Percentiles rank a stretch among this genome's conserved stretches.
Evolutionary conservation across 2,113 vertebrate species (phyloP).

Genomic region (Haliaeetus leucogaster): DNA sequence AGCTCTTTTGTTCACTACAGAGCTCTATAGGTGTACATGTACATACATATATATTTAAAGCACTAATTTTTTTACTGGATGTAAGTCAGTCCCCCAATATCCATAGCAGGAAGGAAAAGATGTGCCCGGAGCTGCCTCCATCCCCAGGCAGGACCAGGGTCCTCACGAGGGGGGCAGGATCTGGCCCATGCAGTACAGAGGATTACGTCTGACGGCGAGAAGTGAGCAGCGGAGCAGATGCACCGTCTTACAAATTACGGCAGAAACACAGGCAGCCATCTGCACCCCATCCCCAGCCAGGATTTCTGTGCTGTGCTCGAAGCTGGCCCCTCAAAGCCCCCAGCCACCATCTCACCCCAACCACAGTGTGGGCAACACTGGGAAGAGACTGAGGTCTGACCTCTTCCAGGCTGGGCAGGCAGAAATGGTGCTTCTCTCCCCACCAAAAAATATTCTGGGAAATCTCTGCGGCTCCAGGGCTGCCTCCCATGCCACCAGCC

Average conservation of each 20-base stretch:
- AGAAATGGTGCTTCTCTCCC: not conserved
- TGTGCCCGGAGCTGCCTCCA: not conserved
- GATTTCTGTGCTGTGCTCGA: not conserved
- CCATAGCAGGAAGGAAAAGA: not conserved
- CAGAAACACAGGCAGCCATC: constrained; percentile 65
- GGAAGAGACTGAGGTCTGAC: accelerated
- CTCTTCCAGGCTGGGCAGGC: not conserved
- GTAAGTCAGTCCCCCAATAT: not conserved
- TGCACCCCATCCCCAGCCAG: not conserved
- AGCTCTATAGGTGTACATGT: not conserved
- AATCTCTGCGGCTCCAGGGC: not conserved
- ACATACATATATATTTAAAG: not conserved
- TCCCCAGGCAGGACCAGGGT: not conserved
- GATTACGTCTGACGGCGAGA: constrained; percentile 53
- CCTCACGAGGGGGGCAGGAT: not conserved
- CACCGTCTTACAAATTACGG: not conserved
- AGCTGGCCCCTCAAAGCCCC: accelerated
- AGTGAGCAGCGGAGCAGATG: constrained; percentile 68
- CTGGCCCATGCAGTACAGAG: not conserved
- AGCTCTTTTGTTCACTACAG: not conserved
- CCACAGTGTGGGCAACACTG: accelerated
- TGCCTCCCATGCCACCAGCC: not conserved
- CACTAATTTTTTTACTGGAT: not conserved
- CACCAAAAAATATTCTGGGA: not conserved
- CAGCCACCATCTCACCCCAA: not conserved